Base-by-base conservation (phyloP, 2,797 vertebrate species). In the Gymnoscopelus braueri region DNA sequence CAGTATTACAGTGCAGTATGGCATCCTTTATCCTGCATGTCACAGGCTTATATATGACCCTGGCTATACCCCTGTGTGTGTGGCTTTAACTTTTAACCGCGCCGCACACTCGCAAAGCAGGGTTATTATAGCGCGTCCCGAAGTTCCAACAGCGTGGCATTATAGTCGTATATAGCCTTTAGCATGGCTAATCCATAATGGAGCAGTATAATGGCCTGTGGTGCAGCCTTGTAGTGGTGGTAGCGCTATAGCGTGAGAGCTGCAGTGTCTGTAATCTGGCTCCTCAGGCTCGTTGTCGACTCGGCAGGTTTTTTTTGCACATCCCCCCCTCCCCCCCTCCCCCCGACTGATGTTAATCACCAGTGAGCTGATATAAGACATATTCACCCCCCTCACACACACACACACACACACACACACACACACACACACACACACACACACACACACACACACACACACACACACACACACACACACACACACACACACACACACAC, bases 11-110 rank as follows among this genome's bases (percentile, higher is more conserved):
- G 19, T 1, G 1, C 83, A 78, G 70, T 71, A 81, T 8, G 51
- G 80, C 78, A 86, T 84, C 81, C 81, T 88, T 87, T 86, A 90
- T 89, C 85, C 84, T 67, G 83, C 83, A 47, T 88, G 84, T 83
- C 86, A 90, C 79, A 86, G 82, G 85, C 79, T 90, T 19, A 19
- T 87, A 84, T 84, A 79, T 78, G 76, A 86, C 77, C 76, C 78
- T 69, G 54, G 75, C n/a, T 67, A 82, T 83, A 71, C 58, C 12
- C 10, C 19, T 19, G 19, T 19, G 19, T 19, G 19, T 76, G 23
- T 61, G 72, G 69, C 88, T 80, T 75, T 62, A 79, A 82, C 78
- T 19, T 76, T 26, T 24, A 26, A 56, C 54, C 23, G 8, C 32
- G 70, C 67, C 77, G 84, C 79, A 77, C 80, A 76, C 84, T 75